These are phyloP conservation scores for Blera fallax DNA, from an alignment of 2,888 invertebrate species.

Conservation along the genomic window DNA sequence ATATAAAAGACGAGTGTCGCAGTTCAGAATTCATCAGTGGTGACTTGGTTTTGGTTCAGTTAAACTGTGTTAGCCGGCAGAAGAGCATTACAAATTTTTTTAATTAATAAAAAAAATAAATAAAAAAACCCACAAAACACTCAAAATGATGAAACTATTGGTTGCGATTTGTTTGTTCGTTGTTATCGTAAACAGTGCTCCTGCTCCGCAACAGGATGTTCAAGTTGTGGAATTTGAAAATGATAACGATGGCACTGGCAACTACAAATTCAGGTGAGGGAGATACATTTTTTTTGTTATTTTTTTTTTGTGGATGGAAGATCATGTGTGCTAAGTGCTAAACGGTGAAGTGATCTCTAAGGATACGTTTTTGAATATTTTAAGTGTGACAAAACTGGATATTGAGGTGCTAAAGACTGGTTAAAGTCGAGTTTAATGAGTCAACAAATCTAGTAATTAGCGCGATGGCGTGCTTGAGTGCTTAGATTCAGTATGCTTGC, in stretches of 20 bases:
- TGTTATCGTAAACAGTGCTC: slow-evolving; percentile 73
- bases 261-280: slow-evolving; percentile 76
- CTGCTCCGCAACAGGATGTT: slow-evolving; percentile 74
- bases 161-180: slow-evolving; percentile 73
- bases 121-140: slow-evolving; percentile 1
- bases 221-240: slow-evolving; percentile 73
- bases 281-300: neutral
- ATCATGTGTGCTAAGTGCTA: neutral
- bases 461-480: too few species aligned
- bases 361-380: neutral
- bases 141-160: slow-evolving; percentile 73
- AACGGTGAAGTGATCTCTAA: neutral
- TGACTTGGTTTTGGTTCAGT: slow-evolving; percentile 68
- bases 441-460: too few species aligned
- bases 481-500: neutral
- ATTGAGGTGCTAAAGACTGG: too few species aligned
- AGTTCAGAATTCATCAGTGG: slow-evolving; percentile 75
- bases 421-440: too few species aligned
- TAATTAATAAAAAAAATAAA: neutral
- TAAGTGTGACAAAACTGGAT: neutral
- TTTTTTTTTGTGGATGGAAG: too few species aligned
- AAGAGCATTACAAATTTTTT: neutral
- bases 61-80: slow-evolving; percentile 24
- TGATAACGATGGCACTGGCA: slow-evolving; percentile 75
- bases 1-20: slow-evolving; percentile 76